A percentile compares a stretch with the other conserved stretches of the same genome.
These are phyloP conservation scores for Xylota sylvarum DNA, from an alignment of 2,888 invertebrate species.

Conservation along the genomic window DNA sequence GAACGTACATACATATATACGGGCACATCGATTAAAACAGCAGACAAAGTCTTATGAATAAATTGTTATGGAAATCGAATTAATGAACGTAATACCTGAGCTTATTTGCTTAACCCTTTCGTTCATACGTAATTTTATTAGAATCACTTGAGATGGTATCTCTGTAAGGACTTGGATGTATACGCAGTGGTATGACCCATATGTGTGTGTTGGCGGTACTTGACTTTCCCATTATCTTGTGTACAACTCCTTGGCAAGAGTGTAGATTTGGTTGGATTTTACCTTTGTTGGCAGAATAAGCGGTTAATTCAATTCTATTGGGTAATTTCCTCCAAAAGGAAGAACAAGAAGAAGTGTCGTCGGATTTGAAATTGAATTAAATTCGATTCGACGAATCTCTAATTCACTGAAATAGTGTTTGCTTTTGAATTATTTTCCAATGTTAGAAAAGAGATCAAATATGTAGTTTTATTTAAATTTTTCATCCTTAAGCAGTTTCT, in stretches of 20 bases:
- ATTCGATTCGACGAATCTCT: conserved; percentile 48
- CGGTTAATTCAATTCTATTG: conserved; percentile 70
- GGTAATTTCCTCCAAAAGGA: conserved; percentile 59
- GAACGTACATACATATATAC: conserved; percentile 39
- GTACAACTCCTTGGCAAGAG: conserved; percentile 41
- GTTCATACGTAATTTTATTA: conserved; percentile 85
- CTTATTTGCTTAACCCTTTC: conserved; percentile 85
- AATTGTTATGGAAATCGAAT: conserved; percentile 86
- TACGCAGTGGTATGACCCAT: conserved; percentile 59
- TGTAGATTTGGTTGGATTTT: conserved; percentile 54
- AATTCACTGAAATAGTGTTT: conserved; percentile 36
- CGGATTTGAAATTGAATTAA: conserved; percentile 58
- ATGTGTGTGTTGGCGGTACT: conserved; percentile 34
- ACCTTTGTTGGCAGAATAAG: conserved; percentile 62
- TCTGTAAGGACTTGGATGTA: conserved; percentile 60
- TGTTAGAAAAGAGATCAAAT: not conserved
- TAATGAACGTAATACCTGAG: conserved; percentile 85
- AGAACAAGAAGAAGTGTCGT: conserved; percentile 31
- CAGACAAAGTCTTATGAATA: conserved; percentile 85
- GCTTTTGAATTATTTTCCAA: not conserved
- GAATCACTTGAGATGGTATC: conserved; percentile 78
- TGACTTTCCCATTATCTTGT: conserved; percentile 56
- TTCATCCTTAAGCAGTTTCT: not conserved
- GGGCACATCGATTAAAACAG: conserved; percentile 82
- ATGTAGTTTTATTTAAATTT: not conserved